Conservation (phyloP, 2,888 invertebrate genomes). For the Hydropsyche betteni region DNA sequence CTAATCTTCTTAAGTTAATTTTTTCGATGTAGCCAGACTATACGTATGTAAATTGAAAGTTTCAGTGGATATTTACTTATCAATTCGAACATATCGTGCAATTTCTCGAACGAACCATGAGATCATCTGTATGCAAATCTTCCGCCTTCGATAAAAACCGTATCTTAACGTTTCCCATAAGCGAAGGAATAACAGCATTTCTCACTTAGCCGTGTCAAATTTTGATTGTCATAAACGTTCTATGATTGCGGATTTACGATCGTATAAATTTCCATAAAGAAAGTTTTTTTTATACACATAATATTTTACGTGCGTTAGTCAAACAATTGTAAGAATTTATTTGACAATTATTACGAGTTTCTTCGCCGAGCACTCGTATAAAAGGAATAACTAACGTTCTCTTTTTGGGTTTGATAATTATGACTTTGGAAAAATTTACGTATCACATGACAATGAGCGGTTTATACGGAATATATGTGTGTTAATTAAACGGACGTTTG, state of each 20-base stretch:
- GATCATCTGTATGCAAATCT: conserved; percentile 9
- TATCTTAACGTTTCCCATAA: conserved; percentile 23
- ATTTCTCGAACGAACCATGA: too few relatives aligned
- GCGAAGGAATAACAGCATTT: conserved; percentile 1
- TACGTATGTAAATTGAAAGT: too few relatives aligned
- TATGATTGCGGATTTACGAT: neutral
- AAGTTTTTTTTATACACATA: neutral
- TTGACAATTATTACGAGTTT: conserved; percentile 35
- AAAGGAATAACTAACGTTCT: neutral
- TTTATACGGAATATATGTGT: neutral
- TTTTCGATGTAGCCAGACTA: too few relatives aligned
- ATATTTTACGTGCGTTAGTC: conserved; percentile 4
- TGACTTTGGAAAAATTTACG: neutral
- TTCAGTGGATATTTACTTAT: too few relatives aligned
- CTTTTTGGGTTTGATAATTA: neutral
- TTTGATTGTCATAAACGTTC: conserved; percentile 1
- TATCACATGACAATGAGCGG: conserved; percentile 16
- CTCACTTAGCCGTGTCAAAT: conserved; percentile 20
- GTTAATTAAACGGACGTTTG: conserved; percentile 5
- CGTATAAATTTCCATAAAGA: conserved; percentile 19
- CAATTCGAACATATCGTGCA: too few relatives aligned
- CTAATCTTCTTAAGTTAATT: too few relatives aligned
- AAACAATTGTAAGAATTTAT: conserved; percentile 22
- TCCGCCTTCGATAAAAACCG: conserved; percentile 15
- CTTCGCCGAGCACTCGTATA: neutral